Base-by-base conservation (phyloP, 2,113 vertebrate species). In the Bufo bufo region DNA sequence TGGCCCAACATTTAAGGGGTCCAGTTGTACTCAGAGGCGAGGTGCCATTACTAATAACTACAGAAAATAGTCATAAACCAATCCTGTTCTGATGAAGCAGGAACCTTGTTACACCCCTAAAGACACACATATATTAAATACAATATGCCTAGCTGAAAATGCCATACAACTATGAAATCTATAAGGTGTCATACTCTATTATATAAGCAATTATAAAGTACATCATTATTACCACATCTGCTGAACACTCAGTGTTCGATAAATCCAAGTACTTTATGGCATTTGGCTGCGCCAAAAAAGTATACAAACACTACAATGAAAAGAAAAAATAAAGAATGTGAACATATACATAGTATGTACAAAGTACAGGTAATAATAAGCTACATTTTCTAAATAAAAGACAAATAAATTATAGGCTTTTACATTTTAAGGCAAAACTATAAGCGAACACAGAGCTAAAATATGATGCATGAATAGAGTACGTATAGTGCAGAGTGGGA, bases 251-350 rank as follows among this genome's bases (percentile, higher is more conserved):
- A 0, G 96, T 97, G 92, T 95, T 96, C 84, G 98, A 99, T 91
- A 99, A 93, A 91, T 99, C 98, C 93, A 99, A 93, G 33, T 95
- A 95, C 90, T 94, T 90, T 87, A 99, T 94, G 82, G 92, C 91
- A 92, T 99, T 99, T 33, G 96, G 93, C 89, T 97, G 96, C 89
- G 97, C 95, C 94, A 99, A 93, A 93, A 99, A 99, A 90, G 90
- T 96, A 92, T 97, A 97, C 90, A 99, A 93, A 90, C 94, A 95
- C 98, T 99, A 66, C 6, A 91, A 59, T 56, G 90, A 89, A 63
- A 87, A 90, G 11, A 82, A 45, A 45, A 88, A 84, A 79, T 82
- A 6, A 54, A 16, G 1, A 6, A 54, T 52, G 20, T 1, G 33
- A 78, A 56, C 52, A 33, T 33, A 33, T 33, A 33, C 1, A 33